Conservation (phyloP, 2,113 vertebrate genomes). For the Cavia porcellus region DNA sequence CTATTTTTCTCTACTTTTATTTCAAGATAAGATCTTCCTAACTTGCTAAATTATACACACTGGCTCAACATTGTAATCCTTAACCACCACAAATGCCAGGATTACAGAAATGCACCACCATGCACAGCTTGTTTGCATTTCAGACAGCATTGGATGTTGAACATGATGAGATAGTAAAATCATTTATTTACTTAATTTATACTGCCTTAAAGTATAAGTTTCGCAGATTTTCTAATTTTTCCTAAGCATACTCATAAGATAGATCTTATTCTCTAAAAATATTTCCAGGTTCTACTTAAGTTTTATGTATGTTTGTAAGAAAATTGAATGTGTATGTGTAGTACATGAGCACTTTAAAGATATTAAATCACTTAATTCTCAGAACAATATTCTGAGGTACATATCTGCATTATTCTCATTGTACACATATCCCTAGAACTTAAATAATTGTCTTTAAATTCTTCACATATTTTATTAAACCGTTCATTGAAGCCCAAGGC, state of each 20-base stretch:
- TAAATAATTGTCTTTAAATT: background rate
- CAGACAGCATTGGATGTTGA: background rate
- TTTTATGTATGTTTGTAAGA: background rate
- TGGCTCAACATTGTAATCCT: background rate
- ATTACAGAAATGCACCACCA: background rate
- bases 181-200: constrained; percentile 3
- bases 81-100: background rate
- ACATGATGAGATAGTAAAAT: background rate
- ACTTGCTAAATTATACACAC: background rate
- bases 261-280: background rate
- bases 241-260: background rate
- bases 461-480: background rate
- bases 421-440: background rate
- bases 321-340: background rate
- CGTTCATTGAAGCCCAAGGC: background rate
- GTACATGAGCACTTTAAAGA: background rate
- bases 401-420: background rate
- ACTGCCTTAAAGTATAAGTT: background rate
- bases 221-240: background rate
- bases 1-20: background rate
- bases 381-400: background rate
- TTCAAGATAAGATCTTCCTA: background rate
- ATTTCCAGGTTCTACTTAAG: background rate
- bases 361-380: background rate
- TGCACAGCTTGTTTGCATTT: background rate